These are phyloP conservation scores for Dorcus hopei DNA, from an alignment of 2,888 invertebrate species.

Conservation along the genomic window DNA sequence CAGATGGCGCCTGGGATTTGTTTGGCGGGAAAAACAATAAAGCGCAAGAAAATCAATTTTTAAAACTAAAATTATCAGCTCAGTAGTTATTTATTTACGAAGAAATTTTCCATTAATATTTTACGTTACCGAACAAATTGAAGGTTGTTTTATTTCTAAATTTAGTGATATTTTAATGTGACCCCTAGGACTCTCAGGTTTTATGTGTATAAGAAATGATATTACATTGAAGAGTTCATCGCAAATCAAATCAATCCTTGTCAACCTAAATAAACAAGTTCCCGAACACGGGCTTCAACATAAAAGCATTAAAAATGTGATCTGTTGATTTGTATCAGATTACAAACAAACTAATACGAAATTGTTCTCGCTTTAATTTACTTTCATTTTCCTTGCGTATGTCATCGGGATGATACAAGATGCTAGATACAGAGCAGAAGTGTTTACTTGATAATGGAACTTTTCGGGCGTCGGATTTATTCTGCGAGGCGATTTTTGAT, in stretches of 20 bases:
- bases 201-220: too few relatives aligned
- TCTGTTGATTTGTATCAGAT: conserved; percentile 17
- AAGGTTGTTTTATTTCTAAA: too few relatives aligned
- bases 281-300: not conserved
- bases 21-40: too few relatives aligned
- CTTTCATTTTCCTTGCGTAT: conserved; percentile 11
- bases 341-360: conserved; percentile 16
- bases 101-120: too few relatives aligned
- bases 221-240: too few relatives aligned
- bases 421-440: conserved; percentile 8
- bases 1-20: too few relatives aligned
- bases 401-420: conserved; percentile 6
- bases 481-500: conserved; percentile 53
- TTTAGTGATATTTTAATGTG: too few relatives aligned
- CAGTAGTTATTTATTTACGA: too few relatives aligned
- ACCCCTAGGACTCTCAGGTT: too few relatives aligned
- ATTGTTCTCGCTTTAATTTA: conserved; percentile 7
- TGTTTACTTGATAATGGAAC: conserved; percentile 11
- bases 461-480: conserved; percentile 6
- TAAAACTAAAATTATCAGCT: too few relatives aligned
- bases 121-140: too few relatives aligned
- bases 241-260: conserved; percentile 3
- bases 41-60: too few relatives aligned
- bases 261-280: conserved; percentile 10
- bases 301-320: conserved; percentile 6